Conservation (phyloP, 2,113 vertebrate genomes). For the Parotia lawesii region DNA sequence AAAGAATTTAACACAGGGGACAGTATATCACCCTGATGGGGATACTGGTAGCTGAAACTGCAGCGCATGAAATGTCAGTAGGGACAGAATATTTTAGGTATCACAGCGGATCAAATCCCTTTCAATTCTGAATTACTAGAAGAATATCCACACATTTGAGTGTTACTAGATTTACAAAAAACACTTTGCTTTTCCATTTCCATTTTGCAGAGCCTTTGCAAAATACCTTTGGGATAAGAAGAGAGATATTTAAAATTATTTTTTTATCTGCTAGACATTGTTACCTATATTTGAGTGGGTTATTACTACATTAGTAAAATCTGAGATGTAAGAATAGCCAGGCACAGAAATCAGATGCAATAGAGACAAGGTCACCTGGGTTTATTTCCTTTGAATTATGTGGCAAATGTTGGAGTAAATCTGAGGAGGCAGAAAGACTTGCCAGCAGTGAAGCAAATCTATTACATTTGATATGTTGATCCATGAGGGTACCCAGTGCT, state of each 20-base stretch:
- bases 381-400: slow-evolving; percentile 41
- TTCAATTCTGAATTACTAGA: background rate
- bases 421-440: slow-evolving; percentile 17
- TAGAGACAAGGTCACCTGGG: background rate
- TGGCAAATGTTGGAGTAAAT: background rate
- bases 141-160: background rate
- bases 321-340: background rate
- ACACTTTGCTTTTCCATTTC: background rate
- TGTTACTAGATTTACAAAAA: background rate
- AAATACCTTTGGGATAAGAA: background rate
- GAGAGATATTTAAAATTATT: background rate
- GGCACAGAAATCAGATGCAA: background rate
- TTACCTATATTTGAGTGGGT: background rate
- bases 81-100: background rate
- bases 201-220: background rate
- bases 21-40: background rate
- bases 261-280: background rate
- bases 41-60: background rate
- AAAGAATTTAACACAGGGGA: background rate
- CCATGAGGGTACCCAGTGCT: background rate
- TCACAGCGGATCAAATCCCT: background rate
- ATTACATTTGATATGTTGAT: slow-evolving; percentile 40
- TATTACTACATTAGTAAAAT: background rate
- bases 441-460: slow-evolving; percentile 5
- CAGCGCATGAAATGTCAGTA: background rate